Evolutionary conservation across 2,113 vertebrate species (phyloP).

Genomic region (Thunnus thynnus): DNA sequence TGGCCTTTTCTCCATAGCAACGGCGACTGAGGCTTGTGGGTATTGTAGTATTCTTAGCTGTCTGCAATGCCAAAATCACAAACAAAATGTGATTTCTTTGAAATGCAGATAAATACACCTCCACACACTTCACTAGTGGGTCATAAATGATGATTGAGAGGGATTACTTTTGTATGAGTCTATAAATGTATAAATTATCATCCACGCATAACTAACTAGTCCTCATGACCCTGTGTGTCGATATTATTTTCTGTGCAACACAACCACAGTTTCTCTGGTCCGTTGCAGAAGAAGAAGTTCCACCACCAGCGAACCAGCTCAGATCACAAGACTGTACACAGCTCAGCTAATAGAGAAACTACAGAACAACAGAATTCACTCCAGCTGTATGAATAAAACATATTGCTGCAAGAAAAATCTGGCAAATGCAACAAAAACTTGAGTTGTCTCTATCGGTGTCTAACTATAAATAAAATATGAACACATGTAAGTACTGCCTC

Average conservation of each 20-base stretch:
- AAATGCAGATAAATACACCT: no score
- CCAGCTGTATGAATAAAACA: slow-evolving; percentile 61
- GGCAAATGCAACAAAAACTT: slow-evolving; percentile 36
- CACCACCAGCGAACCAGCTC: neutral
- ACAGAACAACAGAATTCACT: slow-evolving; percentile 29
- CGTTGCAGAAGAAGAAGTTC: neutral
- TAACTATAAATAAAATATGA: slow-evolving; percentile 57
- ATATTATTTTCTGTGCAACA: neutral
- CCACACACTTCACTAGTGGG: no score
- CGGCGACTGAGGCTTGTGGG: no score
- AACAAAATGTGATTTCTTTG: no score
- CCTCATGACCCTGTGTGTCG: neutral
- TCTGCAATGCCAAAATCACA: no score
- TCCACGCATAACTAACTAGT: neutral
- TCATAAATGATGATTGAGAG: no score
- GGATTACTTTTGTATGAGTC: no score
- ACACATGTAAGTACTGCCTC: neutral
- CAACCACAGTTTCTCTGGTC: neutral
- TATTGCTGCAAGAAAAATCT: slow-evolving; percentile 50
- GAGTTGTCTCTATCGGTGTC: slow-evolving; percentile 2
- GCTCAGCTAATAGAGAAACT: neutral
- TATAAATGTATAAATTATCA: neutral
- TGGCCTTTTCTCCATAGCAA: no score
- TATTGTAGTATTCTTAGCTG: no score
- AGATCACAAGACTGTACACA: neutral